These are phyloP conservation scores for Pimpla rufipes DNA, from an alignment of 2,888 invertebrate species.

Conservation along the genomic window DNA sequence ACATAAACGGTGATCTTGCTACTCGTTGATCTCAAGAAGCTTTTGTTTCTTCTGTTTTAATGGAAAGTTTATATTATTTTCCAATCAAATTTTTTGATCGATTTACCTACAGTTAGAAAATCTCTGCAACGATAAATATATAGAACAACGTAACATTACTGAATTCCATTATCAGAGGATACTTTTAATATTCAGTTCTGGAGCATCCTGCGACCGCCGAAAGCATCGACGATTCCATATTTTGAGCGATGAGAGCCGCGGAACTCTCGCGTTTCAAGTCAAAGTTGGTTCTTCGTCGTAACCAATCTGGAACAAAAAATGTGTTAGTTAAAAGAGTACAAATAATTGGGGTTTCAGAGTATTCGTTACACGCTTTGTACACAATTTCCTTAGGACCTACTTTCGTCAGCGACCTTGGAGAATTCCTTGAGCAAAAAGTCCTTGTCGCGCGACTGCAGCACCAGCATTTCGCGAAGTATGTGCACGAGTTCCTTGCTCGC, in stretches of 20 bases:
- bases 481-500: constrained; percentile 88
- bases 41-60: too few species aligned
- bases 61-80: too few species aligned
- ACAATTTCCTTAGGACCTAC: constrained; percentile 81
- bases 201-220: neutral
- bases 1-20: neutral
- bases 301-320: constrained; percentile 65
- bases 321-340: neutral
- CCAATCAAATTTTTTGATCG: neutral
- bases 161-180: neutral
- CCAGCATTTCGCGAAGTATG: constrained; percentile 89
- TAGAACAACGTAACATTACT: neutral
- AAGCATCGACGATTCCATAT: constrained; percentile 39
- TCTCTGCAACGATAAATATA: neutral
- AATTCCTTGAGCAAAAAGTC: constrained; percentile 89
- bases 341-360: neutral
- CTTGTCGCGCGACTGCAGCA: constrained; percentile 90
- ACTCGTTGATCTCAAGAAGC: too few species aligned
- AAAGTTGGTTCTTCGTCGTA: constrained; percentile 65
- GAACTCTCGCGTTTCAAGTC: constrained; percentile 51
- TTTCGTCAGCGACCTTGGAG: constrained; percentile 87
- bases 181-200: constrained; percentile 34
- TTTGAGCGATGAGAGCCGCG: constrained; percentile 33
- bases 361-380: constrained; percentile 22
- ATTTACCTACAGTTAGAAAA: neutral